These are phyloP conservation scores for Pollicipes pollicipes DNA, from an alignment of 1,140 invertebrate genomes.

Conservation along the genomic window DNA sequence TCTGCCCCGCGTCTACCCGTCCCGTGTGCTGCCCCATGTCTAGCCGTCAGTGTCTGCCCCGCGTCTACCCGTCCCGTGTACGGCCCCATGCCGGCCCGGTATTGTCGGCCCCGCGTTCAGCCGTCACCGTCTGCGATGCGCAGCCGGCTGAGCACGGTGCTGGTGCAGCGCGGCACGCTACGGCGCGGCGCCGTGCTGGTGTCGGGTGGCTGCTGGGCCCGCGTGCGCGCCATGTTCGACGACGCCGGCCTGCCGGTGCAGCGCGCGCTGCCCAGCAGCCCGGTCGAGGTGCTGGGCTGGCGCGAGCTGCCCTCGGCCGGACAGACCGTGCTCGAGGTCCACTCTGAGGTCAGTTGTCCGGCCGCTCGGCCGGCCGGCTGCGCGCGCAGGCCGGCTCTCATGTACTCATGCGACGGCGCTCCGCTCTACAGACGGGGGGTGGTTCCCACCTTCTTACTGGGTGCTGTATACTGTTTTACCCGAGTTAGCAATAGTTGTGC, in stretches of 20 bases:
- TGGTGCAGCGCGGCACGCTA: constrained; percentile 76
- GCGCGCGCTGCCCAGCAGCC: constrained; percentile 54
- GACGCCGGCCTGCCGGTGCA: constrained; percentile 47
- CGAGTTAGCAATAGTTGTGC: too few relatives aligned
- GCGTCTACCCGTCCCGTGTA: not conserved
- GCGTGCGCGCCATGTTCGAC: constrained; percentile 66
- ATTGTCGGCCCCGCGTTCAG: not conserved
- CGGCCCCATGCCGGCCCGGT: not conserved
- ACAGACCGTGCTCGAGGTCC: constrained; percentile 65
- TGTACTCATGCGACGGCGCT: too few relatives aligned
- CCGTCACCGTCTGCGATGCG: not conserved
- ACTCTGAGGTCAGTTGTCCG: constrained; percentile 37
- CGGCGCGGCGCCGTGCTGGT: constrained; percentile 59
- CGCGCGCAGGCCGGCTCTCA: too few relatives aligned
- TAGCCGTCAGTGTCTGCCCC: not conserved
- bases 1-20: not conserved
- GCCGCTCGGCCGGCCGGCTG: too few relatives aligned
- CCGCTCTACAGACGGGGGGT: not conserved
- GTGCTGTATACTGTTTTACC: too few relatives aligned
- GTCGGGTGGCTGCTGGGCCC: constrained; percentile 60
- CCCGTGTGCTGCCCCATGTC: not conserved
- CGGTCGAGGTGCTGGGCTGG: constrained; percentile 81
- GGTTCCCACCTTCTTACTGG: too few relatives aligned
- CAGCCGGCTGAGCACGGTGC: constrained; percentile 31
- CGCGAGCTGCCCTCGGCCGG: constrained; percentile 67